A percentile compares a stretch with the other conserved stretches of the same genome.
These are phyloP conservation scores for Diachasmimorpha longicaudata DNA, from an alignment of 1,140 invertebrate species.

Conservation along the genomic window DNA sequence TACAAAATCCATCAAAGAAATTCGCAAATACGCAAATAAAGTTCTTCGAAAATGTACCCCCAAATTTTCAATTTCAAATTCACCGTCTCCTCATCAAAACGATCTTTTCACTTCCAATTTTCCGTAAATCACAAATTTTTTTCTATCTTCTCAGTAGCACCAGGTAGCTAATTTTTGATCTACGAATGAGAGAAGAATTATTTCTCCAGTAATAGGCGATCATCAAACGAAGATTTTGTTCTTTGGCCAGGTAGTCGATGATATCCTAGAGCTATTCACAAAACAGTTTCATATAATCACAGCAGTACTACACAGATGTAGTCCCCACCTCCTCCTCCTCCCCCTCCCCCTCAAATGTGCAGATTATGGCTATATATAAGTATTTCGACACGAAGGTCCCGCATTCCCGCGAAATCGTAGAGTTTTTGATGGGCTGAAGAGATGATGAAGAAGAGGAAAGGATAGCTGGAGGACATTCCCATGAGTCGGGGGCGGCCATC, in stretches of 20 bases:
- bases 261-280: conserved; percentile 11
- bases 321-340: not conserved
- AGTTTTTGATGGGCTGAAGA: conserved; percentile 7
- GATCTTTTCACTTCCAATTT: no score
- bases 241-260: not conserved
- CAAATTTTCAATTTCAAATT: no score
- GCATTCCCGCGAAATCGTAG: conserved; percentile 27
- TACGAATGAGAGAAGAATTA: not conserved
- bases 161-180: not conserved
- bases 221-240: not conserved
- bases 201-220: not conserved
- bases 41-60: no score
- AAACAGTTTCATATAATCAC: conserved; percentile 15
- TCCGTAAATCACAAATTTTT: not conserved
- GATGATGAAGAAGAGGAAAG: conserved; percentile 20
- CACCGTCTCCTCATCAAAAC: no score
- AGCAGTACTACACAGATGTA: conserved; percentile 3
- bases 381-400: conserved; percentile 18
- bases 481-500: conserved; percentile 55
- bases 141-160: not conserved
- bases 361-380: not conserved
- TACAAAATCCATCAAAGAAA: no score
- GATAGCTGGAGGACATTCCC: conserved; percentile 52
- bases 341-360: not conserved
- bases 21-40: no score